Conservation (phyloP, 2,888 invertebrate species). For the Slavum lentiscoides region DNA sequence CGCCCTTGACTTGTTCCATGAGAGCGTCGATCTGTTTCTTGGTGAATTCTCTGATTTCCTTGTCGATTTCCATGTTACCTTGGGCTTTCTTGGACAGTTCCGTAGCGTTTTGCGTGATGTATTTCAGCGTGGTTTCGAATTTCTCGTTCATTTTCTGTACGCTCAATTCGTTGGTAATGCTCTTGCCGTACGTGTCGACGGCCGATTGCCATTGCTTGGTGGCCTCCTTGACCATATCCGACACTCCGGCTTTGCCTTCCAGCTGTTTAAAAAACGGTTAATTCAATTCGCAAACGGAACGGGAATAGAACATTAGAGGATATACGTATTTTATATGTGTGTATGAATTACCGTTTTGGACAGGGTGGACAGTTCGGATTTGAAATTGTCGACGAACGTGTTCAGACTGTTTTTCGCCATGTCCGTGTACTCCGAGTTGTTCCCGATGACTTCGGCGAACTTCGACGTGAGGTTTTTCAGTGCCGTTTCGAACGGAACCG, state of each 20-base stretch:
- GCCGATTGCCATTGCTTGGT: background rate
- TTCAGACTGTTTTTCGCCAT: background rate
- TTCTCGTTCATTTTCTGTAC: conserved; percentile 5
- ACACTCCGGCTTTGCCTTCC: background rate
- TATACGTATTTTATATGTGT: too few relatives aligned
- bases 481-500: background rate
- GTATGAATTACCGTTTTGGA: background rate
- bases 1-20: background rate
- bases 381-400: background rate
- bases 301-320: background rate
- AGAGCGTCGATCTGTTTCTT: conserved; percentile 18
- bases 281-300: too few relatives aligned
- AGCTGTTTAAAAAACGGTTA: background rate
- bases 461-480: background rate
- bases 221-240: conserved; percentile 27
- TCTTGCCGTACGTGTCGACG: conserved; percentile 16
- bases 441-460: background rate
- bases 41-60: conserved; percentile 5
- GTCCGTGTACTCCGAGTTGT: background rate
- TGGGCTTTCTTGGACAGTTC: conserved; percentile 15
- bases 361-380: background rate
- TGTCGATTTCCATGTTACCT: conserved; percentile 1
- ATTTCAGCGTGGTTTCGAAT: background rate
- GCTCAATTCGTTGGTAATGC: background rate
- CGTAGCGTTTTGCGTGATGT: background rate